Base-by-base conservation (phyloP, 2,797 vertebrate genomes). In the Ambastaia sidthimunki region DNA sequence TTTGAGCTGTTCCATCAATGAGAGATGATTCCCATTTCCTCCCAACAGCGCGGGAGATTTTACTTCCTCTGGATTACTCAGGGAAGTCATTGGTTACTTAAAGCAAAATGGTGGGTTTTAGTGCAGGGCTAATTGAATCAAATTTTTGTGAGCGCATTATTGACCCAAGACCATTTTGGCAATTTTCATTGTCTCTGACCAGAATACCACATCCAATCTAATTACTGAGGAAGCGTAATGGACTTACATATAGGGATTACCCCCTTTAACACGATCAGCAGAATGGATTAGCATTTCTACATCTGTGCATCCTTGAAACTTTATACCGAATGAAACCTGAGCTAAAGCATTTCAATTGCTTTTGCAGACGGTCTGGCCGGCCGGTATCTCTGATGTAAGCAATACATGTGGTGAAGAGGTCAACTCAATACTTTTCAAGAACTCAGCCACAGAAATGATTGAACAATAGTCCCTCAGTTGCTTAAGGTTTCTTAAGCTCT, bases 181-280 rank as follows among this genome's bases (percentile, higher is more conserved):
- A 28, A 72, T 80, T 81, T 74, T 59, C 50, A 80, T 85, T 78
- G 74, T 84, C 76, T 80, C 54, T 79, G 74, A 82, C 76, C 74
- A 75, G 52, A 86, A 80, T 74, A 55, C 73, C 52, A 70, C 23
- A 4, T 76, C 48, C 80, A 78, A 88, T 85, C 76, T 71, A 76
- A 72, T 83, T 84, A 57, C 71, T 78, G 84, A 74, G 81, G 65
- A 86, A 89, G 86, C 75, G 41, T 89, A 90, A 90, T 82, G 80
- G 86, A 87, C 80, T 89, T 74, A 66, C 47, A 78, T 83, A 63
- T 50, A 80, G 87, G 80, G 84, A 86, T 88, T 82, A 84, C 85
- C 87, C 83, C 82, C 59, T 37, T 69, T 91, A 91, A 91, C 86
- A 60, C 74, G 86, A 91, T 92, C 87, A 89, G 86, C 83, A 86